phyloP scores from a whole-genome alignment of 2,888 invertebrate species.

The Aethes cnicana region DNA sequence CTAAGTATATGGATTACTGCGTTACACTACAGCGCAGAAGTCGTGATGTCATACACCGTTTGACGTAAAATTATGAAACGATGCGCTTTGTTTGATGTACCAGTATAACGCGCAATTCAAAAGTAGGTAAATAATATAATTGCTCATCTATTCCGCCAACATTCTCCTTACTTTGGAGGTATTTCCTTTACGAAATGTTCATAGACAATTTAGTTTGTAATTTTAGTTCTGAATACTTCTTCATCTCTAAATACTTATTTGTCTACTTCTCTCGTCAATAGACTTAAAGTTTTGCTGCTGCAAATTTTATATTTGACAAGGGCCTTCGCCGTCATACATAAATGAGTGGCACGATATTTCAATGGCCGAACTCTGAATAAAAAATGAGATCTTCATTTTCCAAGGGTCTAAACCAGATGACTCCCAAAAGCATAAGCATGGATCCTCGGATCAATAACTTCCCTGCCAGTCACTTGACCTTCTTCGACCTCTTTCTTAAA shows the following conservation, averaged over 20 bases:
- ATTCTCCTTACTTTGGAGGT: no score
- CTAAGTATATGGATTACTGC: constrained; percentile 22
- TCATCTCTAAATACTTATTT: no score
- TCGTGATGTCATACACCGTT: constrained; percentile 33
- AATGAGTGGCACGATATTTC: neutral
- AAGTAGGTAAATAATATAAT: neutral
- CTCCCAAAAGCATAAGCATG: constrained; percentile 41
- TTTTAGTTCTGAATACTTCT: no score
- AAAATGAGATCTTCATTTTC: constrained; percentile 16
- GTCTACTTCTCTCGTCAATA: no score
- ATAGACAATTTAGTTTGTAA: neutral
- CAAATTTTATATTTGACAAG: no score
- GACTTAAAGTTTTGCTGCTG: no score
- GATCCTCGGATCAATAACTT: constrained; percentile 45
- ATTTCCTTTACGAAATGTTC: no score
- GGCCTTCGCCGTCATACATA: neutral
- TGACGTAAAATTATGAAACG: constrained; percentile 36
- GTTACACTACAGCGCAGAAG: constrained; percentile 23
- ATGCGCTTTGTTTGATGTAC: constrained; percentile 20
- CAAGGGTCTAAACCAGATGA: constrained; percentile 39
- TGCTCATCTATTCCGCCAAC: no score
- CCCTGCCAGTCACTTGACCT: constrained; percentile 51
- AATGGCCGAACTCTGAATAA: constrained; percentile 11
- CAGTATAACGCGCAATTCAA: constrained; percentile 23
- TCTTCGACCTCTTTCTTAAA: constrained; percentile 31